These are phyloP conservation scores for Pelecanus crispus DNA, from an alignment of 2,113 vertebrate genomes.

Conservation along the genomic window DNA sequence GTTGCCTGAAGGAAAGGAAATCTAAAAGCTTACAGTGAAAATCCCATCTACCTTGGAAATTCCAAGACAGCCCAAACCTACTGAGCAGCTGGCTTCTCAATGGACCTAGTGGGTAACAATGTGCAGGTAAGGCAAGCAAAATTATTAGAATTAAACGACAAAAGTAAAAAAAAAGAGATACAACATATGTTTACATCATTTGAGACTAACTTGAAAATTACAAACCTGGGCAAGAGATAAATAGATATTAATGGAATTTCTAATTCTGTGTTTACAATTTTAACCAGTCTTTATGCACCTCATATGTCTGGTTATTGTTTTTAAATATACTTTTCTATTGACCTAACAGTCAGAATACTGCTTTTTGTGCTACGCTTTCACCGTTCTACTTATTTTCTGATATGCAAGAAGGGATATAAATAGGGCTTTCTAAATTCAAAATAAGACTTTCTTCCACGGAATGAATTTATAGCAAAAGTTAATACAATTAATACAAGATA, in stretches of 20 bases:
- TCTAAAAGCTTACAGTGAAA: background rate
- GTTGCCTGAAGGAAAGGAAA: background rate
- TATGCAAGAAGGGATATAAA: background rate
- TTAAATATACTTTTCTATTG: background rate
- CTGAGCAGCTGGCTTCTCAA: conserved; percentile 17
- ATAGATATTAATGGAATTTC: background rate
- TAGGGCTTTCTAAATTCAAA: background rate
- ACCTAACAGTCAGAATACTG: background rate
- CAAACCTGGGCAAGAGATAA: background rate
- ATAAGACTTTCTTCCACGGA: background rate
- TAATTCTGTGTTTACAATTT: background rate
- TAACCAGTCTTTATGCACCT: background rate
- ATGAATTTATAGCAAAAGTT: background rate
- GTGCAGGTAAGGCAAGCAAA: conserved; percentile 15
- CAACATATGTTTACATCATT: background rate
- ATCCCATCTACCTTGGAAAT: background rate
- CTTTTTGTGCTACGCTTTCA: background rate
- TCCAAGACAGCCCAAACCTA: background rate
- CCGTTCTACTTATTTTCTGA: background rate
- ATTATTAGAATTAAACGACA: background rate
- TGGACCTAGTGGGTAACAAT: background rate
- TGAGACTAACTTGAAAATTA: background rate
- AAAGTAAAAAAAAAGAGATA: background rate
- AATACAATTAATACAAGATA: background rate
- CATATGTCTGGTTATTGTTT: background rate